phyloP scores from a whole-genome alignment of 2,797 vertebrate species.

The Distichodus sexfasciatus region DNA sequence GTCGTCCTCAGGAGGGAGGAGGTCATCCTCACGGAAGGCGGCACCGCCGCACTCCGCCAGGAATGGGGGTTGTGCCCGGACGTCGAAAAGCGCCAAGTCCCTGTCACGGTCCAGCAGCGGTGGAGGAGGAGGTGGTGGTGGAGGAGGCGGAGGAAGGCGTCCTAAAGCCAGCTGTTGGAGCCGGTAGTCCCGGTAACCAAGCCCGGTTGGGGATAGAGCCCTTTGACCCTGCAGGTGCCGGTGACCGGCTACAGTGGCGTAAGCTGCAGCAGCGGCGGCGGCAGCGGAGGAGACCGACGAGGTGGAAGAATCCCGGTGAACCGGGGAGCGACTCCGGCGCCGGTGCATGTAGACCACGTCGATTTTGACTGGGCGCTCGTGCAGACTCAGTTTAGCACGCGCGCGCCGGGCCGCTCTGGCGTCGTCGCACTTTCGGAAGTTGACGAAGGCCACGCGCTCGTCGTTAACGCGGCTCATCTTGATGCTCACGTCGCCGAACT shows the following conservation, averaged over 20 bases:
- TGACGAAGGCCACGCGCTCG: conserved; percentile 93
- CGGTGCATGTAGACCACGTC: conserved; percentile 88
- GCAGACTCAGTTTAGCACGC: conserved; percentile 87
- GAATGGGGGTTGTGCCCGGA: conserved; percentile 84
- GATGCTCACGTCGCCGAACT: conserved; percentile 95
- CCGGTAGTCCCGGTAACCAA: conserved; percentile 93
- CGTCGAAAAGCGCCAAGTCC: conserved; percentile 88
- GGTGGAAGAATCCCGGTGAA: conserved; percentile 88
- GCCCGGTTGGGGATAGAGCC: conserved; percentile 84
- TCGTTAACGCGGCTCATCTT: conserved; percentile 93
- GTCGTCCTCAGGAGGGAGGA: conserved; percentile 94
- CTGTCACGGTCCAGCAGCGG: conserved; percentile 90
- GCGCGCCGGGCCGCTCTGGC: conserved; percentile 93
- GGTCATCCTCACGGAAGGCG: conserved; percentile 91
- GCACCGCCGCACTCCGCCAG: conserved; percentile 83
- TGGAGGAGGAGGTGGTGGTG: conserved; percentile 85
- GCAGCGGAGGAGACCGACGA: too few relatives aligned
- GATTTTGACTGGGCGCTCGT: conserved; percentile 94
- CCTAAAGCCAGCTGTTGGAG: conserved; percentile 93
- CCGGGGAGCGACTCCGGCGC: conserved; percentile 85
- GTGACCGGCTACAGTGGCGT: conserved; percentile 71
- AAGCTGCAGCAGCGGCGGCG: too few relatives aligned
- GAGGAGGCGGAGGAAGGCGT: conserved; percentile 88
- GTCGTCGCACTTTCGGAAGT: conserved; percentile 93
- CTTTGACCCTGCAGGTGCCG: conserved; percentile 82